Evolutionary conservation across 1,140 invertebrate species (phyloP).

Genomic region (Aphis gossypii): DNA sequence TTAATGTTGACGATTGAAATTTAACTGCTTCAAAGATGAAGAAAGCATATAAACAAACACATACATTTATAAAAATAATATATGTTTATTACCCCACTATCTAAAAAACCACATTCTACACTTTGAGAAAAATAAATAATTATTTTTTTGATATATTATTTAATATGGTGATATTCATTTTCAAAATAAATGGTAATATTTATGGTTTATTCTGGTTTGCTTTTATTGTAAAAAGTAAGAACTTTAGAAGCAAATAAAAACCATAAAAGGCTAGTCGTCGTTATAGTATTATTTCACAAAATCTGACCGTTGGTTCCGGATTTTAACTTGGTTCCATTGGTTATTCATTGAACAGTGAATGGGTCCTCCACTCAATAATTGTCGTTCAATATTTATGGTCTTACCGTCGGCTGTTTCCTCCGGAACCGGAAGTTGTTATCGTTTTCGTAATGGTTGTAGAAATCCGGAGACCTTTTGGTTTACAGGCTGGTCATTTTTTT

Average conservation of each 20-base stretch:
- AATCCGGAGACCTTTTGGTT: not conserved
- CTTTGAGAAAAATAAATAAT: not conserved
- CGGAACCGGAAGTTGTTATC: constrained; percentile 5
- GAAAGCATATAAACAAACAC: not conserved
- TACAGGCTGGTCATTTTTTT: not conserved
- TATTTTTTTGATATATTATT: not conserved
- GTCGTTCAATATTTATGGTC: not conserved
- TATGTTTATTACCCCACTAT: not conserved
- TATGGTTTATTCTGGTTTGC: not conserved
- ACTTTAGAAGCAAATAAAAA: not conserved
- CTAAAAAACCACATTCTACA: not conserved
- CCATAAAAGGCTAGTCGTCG: not conserved
- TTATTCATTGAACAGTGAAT: not conserved
- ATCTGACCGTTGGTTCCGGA: not conserved
- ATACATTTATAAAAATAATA: not conserved
- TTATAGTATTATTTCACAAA: not conserved
- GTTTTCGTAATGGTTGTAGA: not conserved
- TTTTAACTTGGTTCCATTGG: not conserved
- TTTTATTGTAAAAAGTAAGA: not conserved
- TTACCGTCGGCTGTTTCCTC: not conserved
- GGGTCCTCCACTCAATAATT: not conserved
- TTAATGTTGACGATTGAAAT: no score
- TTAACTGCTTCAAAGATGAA: no score
- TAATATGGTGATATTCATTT: not conserved
- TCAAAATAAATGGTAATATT: not conserved